Base-by-base conservation (phyloP, 2,113 vertebrate genomes). In the Camelus bactrianus region DNA sequence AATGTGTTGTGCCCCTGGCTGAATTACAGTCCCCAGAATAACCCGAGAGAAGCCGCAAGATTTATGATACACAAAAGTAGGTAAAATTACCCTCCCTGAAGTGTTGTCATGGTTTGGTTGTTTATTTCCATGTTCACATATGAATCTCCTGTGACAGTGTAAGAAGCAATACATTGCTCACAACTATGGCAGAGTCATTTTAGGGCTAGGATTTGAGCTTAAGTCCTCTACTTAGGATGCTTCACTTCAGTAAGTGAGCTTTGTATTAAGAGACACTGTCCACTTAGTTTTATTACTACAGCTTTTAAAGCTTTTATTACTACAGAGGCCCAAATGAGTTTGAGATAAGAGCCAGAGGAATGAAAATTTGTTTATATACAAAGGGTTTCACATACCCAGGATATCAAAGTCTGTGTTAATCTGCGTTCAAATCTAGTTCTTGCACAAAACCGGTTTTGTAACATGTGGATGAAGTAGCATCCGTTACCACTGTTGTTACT, bases 261-360 rank as follows among this genome's bases (percentile, higher is more conserved):
- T 95, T 88, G 13, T 96, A 62, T 62, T 89, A 90, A 91, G 35
- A 97, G 30, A 92, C 28, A 80, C 54, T 67, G 65, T 73, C 50
- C 58, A 72, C 14, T 92, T 89, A 84, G 91, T 81, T 93, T 92
- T 86, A 89, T 83, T 92, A 42, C 10, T 77, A 60, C 3, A 94
- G 22, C 26, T 73, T 91, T 90, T 83, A 75, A 80, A 56, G 56
- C 19, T 87, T 87, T 92, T 81, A 48, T 92, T 56, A 87, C 67
- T 64, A 38, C 3, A 58, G 30, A 3, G 13, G 42, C 83, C 42
- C 77, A 94, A 82, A 90, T 95, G 28, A 82, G 90, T 84, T 91
- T 73, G 28, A 81, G 46, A 82, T n/a, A 72, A 76, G 14, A 92
- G 6, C 19, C 16, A 67, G 50, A 50, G 50, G 14, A 93, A 54